Conservation (phyloP, 2,113 vertebrate genomes). For the Neofelis nebulosa region DNA sequence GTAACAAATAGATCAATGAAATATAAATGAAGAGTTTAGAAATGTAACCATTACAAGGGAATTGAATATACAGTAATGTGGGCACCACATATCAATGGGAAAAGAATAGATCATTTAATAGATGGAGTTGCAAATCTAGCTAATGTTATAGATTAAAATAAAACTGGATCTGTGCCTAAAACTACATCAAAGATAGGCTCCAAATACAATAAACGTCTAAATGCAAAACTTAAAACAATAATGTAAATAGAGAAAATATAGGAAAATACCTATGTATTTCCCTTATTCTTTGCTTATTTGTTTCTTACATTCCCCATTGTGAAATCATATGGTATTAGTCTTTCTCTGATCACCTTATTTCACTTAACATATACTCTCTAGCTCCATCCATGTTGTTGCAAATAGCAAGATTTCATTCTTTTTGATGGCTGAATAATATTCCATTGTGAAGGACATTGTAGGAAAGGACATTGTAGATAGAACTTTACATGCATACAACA, state of each 20-base stretch:
- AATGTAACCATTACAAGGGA: background rate
- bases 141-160: background rate
- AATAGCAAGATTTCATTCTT: too few species aligned
- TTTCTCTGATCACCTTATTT: too few species aligned
- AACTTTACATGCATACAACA: background rate
- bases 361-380: too few species aligned
- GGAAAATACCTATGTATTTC: background rate
- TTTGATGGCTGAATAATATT: too few species aligned
- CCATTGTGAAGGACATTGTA: background rate
- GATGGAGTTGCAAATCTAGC: background rate
- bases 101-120: background rate
- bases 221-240: background rate
- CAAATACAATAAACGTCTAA: background rate
- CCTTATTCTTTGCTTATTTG: too few species aligned
- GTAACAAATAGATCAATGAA: background rate
- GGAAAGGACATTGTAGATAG: background rate
- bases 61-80: background rate
- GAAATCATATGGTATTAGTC: too few species aligned
- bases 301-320: too few species aligned
- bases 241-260: background rate
- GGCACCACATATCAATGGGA: background rate
- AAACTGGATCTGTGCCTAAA: background rate
- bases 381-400: too few species aligned
- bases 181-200: background rate
- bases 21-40: background rate